A percentile compares a stretch with the other conserved stretches of the same genome.
These are phyloP conservation scores for Acanthoscelides obtectus DNA, from an alignment of 2,888 invertebrate species.

Conservation along the genomic window DNA sequence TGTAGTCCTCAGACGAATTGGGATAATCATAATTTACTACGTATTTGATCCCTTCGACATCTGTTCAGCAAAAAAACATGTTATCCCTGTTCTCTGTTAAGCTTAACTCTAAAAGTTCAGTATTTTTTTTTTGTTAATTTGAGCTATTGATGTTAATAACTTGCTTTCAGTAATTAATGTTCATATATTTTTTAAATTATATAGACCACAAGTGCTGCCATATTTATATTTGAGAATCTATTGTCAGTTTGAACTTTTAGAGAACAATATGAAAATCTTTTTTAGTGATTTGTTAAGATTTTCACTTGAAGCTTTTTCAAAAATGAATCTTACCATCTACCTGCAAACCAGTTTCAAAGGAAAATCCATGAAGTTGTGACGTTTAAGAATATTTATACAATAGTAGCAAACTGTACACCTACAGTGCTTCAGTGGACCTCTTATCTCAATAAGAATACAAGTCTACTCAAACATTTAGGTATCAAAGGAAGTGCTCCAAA, in stretches of 20 bases:
- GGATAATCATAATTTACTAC: constrained; percentile 97
- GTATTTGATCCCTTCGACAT: constrained; percentile 94
- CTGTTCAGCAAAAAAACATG: constrained; percentile 49
- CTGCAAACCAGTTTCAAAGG: constrained; percentile 40
- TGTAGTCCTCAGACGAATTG: constrained; percentile 91
- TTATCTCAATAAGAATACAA: constrained; percentile 26
- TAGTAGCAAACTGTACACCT: constrained; percentile 35
- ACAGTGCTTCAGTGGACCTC: constrained; percentile 42
- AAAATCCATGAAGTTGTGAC: constrained; percentile 36
- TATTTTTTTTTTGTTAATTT: too few species aligned
- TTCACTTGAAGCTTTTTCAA: not conserved
- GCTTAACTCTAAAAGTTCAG: not conserved
- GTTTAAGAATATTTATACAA: constrained; percentile 31
- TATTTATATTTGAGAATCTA: too few species aligned
- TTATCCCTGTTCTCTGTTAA: not conserved
- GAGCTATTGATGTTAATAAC: too few species aligned
- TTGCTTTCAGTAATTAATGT: too few species aligned
- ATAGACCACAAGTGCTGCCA: too few species aligned
- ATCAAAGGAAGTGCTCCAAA: not conserved
- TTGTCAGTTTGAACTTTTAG: not conserved
- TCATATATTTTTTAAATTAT: not conserved
- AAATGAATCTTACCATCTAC: not conserved
- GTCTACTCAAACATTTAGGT: constrained; percentile 29
- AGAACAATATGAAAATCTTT: not conserved
- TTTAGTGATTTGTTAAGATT: not conserved